Percentiles rank a stretch among this genome's conserved stretches.
These are phyloP conservation scores for Varanus komodoensis DNA, from an alignment of 2,113 vertebrate species.

Conservation along the genomic window DNA sequence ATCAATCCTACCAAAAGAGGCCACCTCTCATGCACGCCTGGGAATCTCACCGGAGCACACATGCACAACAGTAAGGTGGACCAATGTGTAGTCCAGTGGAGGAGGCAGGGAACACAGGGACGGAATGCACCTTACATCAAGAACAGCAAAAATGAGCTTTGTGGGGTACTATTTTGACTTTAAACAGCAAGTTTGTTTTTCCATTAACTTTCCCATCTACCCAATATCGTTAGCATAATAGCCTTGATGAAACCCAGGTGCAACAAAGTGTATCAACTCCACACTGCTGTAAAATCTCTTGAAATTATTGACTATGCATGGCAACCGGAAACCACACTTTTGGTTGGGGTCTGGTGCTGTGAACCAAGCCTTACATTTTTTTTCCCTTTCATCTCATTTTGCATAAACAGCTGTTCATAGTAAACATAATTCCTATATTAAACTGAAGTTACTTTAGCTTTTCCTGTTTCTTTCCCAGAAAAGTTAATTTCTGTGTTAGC, in stretches of 20 bases:
- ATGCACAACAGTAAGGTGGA: too few relatives aligned
- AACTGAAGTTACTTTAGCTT: neutral
- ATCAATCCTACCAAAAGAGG: too few relatives aligned
- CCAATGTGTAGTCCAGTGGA: too few relatives aligned
- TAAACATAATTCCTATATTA: neutral
- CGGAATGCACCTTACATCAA: neutral
- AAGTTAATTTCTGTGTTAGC: neutral
- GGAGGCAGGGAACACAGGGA: too few relatives aligned
- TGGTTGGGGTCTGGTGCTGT: too few relatives aligned
- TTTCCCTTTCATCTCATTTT: neutral
- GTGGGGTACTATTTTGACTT: neutral
- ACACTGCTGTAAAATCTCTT: neutral
- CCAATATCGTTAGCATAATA: neutral
- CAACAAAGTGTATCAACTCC: too few relatives aligned
- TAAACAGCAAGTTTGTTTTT: neutral
- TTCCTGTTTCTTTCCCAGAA: neutral
- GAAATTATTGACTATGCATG: neutral
- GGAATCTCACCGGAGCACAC: too few relatives aligned
- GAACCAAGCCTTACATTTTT: neutral
- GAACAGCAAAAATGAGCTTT: neutral
- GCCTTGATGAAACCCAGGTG: neutral
- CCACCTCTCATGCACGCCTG: too few relatives aligned
- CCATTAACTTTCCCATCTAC: neutral
- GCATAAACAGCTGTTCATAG: neutral
- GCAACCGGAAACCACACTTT: neutral